Conservation (phyloP, 1,140 invertebrate genomes). For the Drosophila lini region DNA sequence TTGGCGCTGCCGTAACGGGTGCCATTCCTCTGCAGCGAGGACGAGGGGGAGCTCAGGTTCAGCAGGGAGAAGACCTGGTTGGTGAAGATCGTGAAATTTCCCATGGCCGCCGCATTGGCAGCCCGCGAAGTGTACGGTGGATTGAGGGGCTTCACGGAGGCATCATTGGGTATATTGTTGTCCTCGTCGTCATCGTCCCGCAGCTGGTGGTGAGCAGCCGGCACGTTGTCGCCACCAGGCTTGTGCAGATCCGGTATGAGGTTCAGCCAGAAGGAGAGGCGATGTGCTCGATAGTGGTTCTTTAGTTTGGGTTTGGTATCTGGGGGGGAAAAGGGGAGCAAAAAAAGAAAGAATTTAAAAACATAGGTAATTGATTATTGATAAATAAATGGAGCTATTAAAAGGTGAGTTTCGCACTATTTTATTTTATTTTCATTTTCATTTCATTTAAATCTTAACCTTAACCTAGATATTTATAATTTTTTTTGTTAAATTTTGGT, state of each 20-base stretch:
- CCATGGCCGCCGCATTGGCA: conserved; percentile 84
- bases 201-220: conserved; percentile 93
- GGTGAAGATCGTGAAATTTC: conserved; percentile 82
- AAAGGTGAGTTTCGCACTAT: too few relatives aligned
- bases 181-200: conserved; percentile 88
- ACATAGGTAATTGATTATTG: too few relatives aligned
- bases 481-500: background rate
- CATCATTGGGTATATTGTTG: conserved; percentile 85
- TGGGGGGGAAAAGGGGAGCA: conserved; percentile 74
- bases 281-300: conserved; percentile 96
- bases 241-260: conserved; percentile 97
- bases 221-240: conserved; percentile 93
- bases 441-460: too few relatives aligned
- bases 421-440: background rate
- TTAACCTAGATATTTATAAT: too few relatives aligned
- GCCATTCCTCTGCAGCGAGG: conserved; percentile 74
- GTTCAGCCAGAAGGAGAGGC: conserved; percentile 98
- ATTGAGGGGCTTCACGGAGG: conserved; percentile 85
- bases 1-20: conserved; percentile 64
- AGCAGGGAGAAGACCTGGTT: conserved; percentile 83
- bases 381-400: too few relatives aligned
- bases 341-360: background rate
- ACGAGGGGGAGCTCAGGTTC: conserved; percentile 81
- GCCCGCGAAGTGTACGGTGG: conserved; percentile 84
- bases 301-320: conserved; percentile 95